Evolutionary conservation across 2,113 vertebrate species (phyloP), one percentile per base, ranked within the genome.

Genomic region (Cyphotilapia sp.): DNA sequence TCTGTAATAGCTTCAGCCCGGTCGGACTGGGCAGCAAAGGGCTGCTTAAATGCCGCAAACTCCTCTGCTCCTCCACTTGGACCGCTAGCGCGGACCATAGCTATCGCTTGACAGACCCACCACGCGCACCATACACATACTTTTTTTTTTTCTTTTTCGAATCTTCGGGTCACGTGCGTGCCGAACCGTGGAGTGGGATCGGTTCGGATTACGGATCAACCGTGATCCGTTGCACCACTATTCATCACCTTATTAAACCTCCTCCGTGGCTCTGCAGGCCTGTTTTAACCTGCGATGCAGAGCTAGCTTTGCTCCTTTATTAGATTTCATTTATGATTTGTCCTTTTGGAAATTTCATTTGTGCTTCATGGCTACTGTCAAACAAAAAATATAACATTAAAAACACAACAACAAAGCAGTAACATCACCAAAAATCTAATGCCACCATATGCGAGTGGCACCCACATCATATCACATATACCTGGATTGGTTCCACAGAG

Each of bases 301-400:
- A 33, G 17, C 5, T 10, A 17, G 16, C 17, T 35, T 31, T 29
- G 57, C 27, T 59, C 57, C 54, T 57, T 27, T 14, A 57, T 27
- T 27, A 57, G 7, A 57, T 27, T 57, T 27, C 24, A 27, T 27
- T 57, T 14, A 29, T 27, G 4, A 27, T 56, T 56, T 56, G 54
- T 56, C 54, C 54, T 56, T 56, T 24, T 24, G 22, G 22, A 56
- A 56, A 56, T 56, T 56, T 24, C 22, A 56, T 56, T 24, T 56
- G 54, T 24, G 54, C 54, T 27, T 57, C 7, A 8, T 14, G 54
- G 54, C 54, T 14, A 27, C 54, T 29, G 24, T 57, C 24, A 27
- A 3, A 29, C 24, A 27, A 0, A 57, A 57, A 57, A 16, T 57
- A 57, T 0, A 57, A 57, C 1, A 0, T 14, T 29, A 14, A 57